Base-by-base conservation (phyloP, 1,140 invertebrate species). In the Pseudomyrmex cubaensis region DNA sequence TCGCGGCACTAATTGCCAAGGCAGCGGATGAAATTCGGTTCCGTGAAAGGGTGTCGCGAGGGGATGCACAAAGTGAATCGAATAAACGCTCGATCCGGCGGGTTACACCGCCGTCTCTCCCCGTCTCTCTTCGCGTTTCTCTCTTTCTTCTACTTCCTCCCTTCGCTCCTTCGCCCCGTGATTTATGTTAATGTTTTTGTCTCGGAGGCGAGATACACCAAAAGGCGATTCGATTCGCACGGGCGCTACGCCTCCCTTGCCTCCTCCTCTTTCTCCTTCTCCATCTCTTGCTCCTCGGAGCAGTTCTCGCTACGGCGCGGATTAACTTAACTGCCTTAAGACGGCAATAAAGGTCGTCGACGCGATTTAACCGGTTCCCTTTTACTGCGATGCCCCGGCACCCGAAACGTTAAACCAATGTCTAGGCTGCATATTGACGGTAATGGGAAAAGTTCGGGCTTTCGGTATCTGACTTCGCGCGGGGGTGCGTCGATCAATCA, bases 181-280 rank as follows among this genome's bases (percentile, higher is more conserved):
- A 94, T 94, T 94, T 94, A 94, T 94, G 93, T 93, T 94, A 94
- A 94, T 94, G 93, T 94, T 94, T 94, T 94, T 94, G 93, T 94
- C 92, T 93, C 90, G 87, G 73, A 88, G 89, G 90, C 90, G 90
- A 93, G 92, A 94, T 93, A 93, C 92, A 93, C 92, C 91, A 92
- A 94, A 93, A 93, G 93, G 91, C 92, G 93, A 93, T 93, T 91
- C 92, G 89, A 92, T 90, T 85, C 90, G 76, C 76, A 80, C 78
- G 77, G 85, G 82, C 85, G 82, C 85, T 74, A 77, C 83, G 77
- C 83, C 63, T 69, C 85, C 72, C 76, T 70, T 64, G 76, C 83
- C 78, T 74, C 69, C 77, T 67, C 74, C 80, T 69, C 82, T 59
- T 25, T 25, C 2, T 25, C 84, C 63, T 66, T 84, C 72, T 74